A percentile compares a stretch with the other conserved stretches of the same genome.
phyloP scores from a whole-genome alignment of 2,888 invertebrate species.

The Lepas anatifera region DNA sequence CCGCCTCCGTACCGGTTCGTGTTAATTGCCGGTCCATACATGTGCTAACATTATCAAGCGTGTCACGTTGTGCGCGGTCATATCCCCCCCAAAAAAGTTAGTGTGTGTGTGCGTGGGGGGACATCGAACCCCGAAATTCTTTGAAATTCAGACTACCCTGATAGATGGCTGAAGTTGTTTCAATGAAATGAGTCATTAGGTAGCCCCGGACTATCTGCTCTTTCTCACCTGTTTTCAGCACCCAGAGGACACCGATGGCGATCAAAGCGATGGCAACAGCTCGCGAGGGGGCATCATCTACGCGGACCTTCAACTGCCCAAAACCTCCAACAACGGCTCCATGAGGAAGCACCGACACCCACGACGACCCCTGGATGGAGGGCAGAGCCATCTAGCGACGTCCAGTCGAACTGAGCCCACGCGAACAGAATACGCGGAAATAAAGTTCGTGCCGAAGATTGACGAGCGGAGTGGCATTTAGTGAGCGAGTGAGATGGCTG shows the following conservation, averaged over 20 bases:
- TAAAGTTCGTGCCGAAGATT: background rate
- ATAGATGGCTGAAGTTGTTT: no score
- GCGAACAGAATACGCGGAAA: constrained; percentile 1
- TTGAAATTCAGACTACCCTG: no score
- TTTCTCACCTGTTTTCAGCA: background rate
- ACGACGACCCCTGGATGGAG: background rate
- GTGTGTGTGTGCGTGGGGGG: no score
- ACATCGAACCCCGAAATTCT: no score
- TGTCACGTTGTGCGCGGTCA: no score
- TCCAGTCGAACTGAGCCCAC: background rate
- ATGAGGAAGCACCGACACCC: constrained; percentile 25
- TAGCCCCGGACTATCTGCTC: no score
- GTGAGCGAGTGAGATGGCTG: no score
- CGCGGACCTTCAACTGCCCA: constrained; percentile 33
- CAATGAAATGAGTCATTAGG: constrained; percentile 7
- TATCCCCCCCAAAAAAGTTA: no score
- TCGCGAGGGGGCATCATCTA: constrained; percentile 29
- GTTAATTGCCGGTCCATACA: no score
- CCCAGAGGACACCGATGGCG: constrained; percentile 2
- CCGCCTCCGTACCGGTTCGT: no score
- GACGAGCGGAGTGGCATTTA: background rate
- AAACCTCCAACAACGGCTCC: constrained; percentile 32
- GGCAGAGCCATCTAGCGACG: background rate
- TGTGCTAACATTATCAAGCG: no score
- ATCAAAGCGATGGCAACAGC: constrained; percentile 1